Evolutionary conservation across 2,888 invertebrate genomes (phyloP).

Genomic region (Chaitophorus viminalis): DNA sequence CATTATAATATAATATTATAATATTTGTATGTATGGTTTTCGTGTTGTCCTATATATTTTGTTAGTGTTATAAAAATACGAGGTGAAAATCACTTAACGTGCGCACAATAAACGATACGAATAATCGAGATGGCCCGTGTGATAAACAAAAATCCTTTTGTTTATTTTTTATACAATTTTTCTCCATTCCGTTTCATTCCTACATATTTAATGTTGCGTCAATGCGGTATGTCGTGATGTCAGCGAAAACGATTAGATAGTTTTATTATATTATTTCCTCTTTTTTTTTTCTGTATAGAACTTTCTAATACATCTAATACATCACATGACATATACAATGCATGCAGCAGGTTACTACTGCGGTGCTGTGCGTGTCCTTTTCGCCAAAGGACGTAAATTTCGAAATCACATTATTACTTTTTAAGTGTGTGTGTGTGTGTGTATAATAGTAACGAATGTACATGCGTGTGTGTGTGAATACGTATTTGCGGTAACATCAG

Average conservation of each 20-base stretch:
- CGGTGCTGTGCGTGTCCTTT: conserved; percentile 48
- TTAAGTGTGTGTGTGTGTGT: not conserved
- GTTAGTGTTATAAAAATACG: not conserved
- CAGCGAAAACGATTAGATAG: conserved; percentile 26
- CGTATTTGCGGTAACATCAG: conserved; percentile 43
- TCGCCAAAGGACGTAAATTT: conserved; percentile 42
- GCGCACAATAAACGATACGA: not conserved
- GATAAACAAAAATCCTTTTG: not conserved
- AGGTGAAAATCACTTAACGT: conserved; percentile 8
- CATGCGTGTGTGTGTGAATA: not conserved
- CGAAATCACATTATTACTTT: conserved; percentile 31
- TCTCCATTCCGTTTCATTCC: conserved; percentile 16
- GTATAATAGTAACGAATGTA: not conserved
- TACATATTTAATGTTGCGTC: conserved; percentile 4
- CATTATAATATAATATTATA: not conserved
- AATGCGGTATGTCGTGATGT: conserved; percentile 25
- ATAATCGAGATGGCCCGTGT: not conserved
- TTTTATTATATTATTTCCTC: conserved; percentile 35
- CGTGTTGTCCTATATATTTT: not conserved
- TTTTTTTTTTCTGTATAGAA: conserved; percentile 5
- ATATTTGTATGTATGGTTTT: not conserved
- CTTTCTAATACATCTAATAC: conserved; percentile 50
- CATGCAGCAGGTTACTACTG: not conserved
- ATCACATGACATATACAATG: not conserved
- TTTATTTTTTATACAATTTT: not conserved